Evolutionary conservation across 2,888 invertebrate genomes (phyloP).

Genomic region (Ischnura elegans): DNA sequence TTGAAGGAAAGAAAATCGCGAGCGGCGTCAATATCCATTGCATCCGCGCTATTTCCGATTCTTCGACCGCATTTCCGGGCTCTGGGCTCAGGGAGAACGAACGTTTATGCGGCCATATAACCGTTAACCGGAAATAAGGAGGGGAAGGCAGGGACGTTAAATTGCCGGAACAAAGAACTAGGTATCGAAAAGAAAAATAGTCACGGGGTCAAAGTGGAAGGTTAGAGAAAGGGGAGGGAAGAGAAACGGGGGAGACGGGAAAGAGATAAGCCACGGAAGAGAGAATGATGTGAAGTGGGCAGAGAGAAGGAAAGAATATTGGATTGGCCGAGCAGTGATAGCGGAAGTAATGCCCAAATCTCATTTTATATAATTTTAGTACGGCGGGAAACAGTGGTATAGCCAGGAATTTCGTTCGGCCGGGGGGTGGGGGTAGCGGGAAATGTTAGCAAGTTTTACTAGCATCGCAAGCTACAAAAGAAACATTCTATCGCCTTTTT

Average conservation of each 20-base stretch:
- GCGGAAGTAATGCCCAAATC: not conserved
- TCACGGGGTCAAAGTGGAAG: not conserved
- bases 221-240: not conserved
- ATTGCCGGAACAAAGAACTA: conserved; percentile 60
- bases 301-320: not conserved
- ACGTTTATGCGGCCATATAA: conserved; percentile 42
- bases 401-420: not conserved
- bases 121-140: conserved; percentile 39
- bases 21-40: conserved; percentile 52
- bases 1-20: conserved; percentile 12
- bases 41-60: conserved; percentile 38
- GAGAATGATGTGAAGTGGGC: not conserved
- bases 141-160: conserved; percentile 6
- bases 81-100: not conserved
- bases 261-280: not conserved
- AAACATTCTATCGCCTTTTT: too few relatives aligned
- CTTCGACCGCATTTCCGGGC: conserved; percentile 42
- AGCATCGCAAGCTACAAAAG: too few relatives aligned
- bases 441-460: too few relatives aligned
- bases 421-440: not conserved
- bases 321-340: too few relatives aligned
- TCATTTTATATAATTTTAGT: not conserved
- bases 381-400: not conserved
- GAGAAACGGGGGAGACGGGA: not conserved
- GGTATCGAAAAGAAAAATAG: conserved; percentile 63